These are phyloP conservation scores for Catocala fraxini DNA, from an alignment of 2,888 invertebrate genomes.

Conservation along the genomic window DNA sequence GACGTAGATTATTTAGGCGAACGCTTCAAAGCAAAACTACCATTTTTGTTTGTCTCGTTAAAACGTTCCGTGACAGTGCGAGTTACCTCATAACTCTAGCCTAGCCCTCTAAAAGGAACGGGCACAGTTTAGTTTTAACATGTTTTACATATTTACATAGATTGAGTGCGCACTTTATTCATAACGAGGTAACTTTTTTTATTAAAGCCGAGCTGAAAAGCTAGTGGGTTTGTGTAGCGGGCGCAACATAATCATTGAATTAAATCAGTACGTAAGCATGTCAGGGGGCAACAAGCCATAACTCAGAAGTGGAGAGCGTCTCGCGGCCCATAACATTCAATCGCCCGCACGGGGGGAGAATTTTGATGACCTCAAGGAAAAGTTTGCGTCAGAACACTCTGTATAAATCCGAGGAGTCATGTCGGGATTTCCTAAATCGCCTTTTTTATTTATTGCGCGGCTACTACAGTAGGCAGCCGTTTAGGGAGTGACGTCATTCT, in stretches of 20 bases:
- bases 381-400: conserved; percentile 81
- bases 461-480: conserved; percentile 75
- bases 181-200: conserved; percentile 43
- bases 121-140: conserved; percentile 25
- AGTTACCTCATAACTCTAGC: conserved; percentile 14
- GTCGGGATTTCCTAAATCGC: conserved; percentile 85
- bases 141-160: conserved; percentile 33
- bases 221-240: conserved; percentile 35
- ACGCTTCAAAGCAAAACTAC: conserved; percentile 5
- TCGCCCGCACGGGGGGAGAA: conserved; percentile 83
- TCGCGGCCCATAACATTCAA: conserved; percentile 85
- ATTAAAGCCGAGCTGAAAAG: conserved; percentile 33
- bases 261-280: conserved; percentile 77
- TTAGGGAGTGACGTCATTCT: conserved; percentile 75
- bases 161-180: conserved; percentile 36
- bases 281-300: conserved; percentile 77
- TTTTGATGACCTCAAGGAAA: conserved; percentile 85
- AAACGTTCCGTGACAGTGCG: conserved; percentile 19
- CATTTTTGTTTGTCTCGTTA: conserved; percentile 36
- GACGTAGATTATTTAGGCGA: conserved; percentile 20
- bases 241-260: conserved; percentile 70
- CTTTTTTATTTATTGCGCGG: conserved; percentile 83
- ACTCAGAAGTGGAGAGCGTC: conserved; percentile 80
- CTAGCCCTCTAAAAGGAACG: conserved; percentile 17
- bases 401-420: conserved; percentile 84